phyloP scores from a whole-genome alignment of 2,888 invertebrate genomes.

The Colletes collaris region DNA sequence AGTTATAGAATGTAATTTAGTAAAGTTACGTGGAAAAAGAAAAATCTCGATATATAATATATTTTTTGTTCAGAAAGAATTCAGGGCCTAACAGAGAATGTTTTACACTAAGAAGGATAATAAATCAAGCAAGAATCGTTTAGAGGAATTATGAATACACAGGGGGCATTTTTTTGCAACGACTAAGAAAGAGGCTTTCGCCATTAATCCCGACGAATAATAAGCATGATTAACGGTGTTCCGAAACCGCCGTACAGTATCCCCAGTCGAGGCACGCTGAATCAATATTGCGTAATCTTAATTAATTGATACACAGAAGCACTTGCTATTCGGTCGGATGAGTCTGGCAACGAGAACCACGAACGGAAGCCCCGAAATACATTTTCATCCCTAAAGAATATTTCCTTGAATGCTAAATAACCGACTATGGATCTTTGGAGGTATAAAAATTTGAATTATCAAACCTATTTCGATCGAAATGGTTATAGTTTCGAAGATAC shows the following conservation, averaged over 20 bases:
- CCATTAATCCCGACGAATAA: slow-evolving; percentile 44
- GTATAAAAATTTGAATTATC: too few species aligned
- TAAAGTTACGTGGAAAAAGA: too few species aligned
- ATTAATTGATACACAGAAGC: slow-evolving; percentile 21
- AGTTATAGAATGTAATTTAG: too few species aligned
- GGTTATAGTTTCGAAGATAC: too few species aligned
- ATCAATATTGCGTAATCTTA: slow-evolving; percentile 15
- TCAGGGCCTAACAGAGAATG: too few species aligned
- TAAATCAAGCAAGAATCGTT: slow-evolving; percentile 7
- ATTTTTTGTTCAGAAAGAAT: background rate
- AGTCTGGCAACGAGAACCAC: background rate
- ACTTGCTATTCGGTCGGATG: background rate
- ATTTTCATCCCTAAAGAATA: background rate
- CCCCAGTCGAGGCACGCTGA: background rate
- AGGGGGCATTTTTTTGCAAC: background rate
- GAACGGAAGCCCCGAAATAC: background rate
- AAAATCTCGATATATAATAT: background rate
- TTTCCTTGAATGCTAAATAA: background rate
- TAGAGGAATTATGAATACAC: background rate
- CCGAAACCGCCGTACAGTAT: background rate
- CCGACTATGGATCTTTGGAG: too few species aligned
- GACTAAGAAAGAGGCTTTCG: background rate
- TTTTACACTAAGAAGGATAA: background rate
- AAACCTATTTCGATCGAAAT: too few species aligned
- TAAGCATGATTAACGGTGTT: slow-evolving; percentile 10